Conservation (phyloP, 2,888 invertebrate genomes). For the Hyalella azteca region DNA sequence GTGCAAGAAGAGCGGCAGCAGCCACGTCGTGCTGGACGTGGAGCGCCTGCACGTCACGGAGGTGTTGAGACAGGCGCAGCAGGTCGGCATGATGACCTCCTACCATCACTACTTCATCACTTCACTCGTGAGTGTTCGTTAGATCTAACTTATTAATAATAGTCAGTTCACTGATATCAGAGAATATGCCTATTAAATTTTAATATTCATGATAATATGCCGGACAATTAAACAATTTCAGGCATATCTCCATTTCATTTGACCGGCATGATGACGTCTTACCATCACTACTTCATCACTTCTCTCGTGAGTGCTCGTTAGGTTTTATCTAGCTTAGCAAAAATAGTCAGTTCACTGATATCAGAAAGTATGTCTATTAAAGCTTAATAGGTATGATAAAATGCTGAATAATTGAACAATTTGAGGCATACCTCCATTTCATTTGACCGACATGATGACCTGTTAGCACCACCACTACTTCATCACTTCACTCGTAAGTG, state of each 20-base stretch:
- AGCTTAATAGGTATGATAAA: too few relatives aligned
- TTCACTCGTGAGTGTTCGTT: slow-evolving; percentile 75
- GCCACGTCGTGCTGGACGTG: slow-evolving; percentile 54
- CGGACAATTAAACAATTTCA: background rate
- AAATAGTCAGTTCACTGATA: too few relatives aligned
- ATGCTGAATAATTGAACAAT: background rate
- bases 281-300: slow-evolving; percentile 91
- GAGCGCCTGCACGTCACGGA: slow-evolving; percentile 43
- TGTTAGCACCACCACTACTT: background rate
- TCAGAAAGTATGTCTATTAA: too few relatives aligned
- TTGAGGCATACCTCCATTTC: background rate
- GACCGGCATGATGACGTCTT: slow-evolving; percentile 85
- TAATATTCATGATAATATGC: too few relatives aligned
- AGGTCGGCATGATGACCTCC: slow-evolving; percentile 83
- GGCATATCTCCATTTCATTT: background rate
- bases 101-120: slow-evolving; percentile 93
- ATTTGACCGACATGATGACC: background rate
- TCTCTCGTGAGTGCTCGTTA: slow-evolving; percentile 76
- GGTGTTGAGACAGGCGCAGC: slow-evolving; percentile 88
- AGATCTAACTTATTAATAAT: too few relatives aligned
- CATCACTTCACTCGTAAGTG: background rate
- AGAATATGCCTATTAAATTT: too few relatives aligned
- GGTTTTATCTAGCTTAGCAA: too few relatives aligned
- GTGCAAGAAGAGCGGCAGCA: slow-evolving; percentile 53
- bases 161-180: too few relatives aligned